Percentiles rank a stretch among this genome's conserved stretches.
Conservation (phyloP, 2,888 invertebrate genomes). For the Heliothis peltigera region DNA sequence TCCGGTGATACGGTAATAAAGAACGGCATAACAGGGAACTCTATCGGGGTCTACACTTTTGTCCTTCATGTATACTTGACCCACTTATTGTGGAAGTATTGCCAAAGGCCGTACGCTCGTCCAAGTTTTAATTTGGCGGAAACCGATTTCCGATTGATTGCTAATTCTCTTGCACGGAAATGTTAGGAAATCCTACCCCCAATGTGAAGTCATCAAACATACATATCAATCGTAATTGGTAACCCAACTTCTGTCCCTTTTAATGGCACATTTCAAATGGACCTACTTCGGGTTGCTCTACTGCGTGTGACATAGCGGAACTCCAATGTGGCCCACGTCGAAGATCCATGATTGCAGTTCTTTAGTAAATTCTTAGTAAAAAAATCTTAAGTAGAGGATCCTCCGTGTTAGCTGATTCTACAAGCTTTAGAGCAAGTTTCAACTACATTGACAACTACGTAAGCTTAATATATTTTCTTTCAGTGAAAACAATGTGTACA, state of each 20-base stretch:
- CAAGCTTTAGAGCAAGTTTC: slow-evolving; percentile 7
- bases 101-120: slow-evolving; percentile 69
- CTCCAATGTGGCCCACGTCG: slow-evolving; percentile 60
- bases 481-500: slow-evolving; percentile 47
- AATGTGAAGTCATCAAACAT: slow-evolving; percentile 47
- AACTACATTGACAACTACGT: background rate
- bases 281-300: slow-evolving; percentile 15
- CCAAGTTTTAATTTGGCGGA: slow-evolving; percentile 75
- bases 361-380: too few relatives aligned
- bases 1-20: slow-evolving; percentile 80
- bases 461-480: slow-evolving; percentile 12
- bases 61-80: slow-evolving; percentile 85
- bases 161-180: slow-evolving; percentile 65
- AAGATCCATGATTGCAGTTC: slow-evolving; percentile 25
- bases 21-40: slow-evolving; percentile 71
- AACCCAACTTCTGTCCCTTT: slow-evolving; percentile 25
- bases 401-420: background rate
- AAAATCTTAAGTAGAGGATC: background rate
- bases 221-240: slow-evolving; percentile 32
- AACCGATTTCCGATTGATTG: slow-evolving; percentile 74
- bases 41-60: slow-evolving; percentile 67
- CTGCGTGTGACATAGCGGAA: slow-evolving; percentile 4
- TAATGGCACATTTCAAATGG: slow-evolving; percentile 22
- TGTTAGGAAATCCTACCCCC: slow-evolving; percentile 53
- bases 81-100: slow-evolving; percentile 78